Evolutionary conservation across 2,888 invertebrate genomes (phyloP), one percentile per base, ranked within the genome.

Genomic region (Agapetus fuscipes): DNA sequence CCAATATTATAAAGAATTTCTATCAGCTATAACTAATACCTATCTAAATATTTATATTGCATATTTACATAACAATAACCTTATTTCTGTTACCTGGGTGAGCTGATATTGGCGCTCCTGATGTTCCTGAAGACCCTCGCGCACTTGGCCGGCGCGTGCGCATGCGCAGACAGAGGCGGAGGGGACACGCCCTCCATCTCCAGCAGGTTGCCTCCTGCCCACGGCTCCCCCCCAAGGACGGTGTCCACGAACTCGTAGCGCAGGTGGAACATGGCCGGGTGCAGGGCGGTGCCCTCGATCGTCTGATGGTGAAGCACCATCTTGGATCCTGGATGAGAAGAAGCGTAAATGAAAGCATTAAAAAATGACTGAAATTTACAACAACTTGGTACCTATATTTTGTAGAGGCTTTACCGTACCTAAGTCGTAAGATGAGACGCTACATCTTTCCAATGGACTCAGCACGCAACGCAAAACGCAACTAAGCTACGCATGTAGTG

Each of bases 231-330:
- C 17, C 80, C 82, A 45, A 85, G 71, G 27, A 81, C 69, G 2
- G 87, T 87, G 56, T 88, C 86, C 14, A 88, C 76, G 56, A 88
- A 88, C 60, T 88, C 88, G 58, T 87, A 88, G 52, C 83, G 81
- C 32, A 82, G 57, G 36, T 76, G 66, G 56, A 84, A 84, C 6
- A 74, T 71, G 2, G 82, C 77, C 3, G 84, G 87, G 53, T 86
- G 85, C 10, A 88, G 72, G 2, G 86, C 86, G 2, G 87, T 88
- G 24, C 88, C 84, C 34, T 76, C 74, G 60, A 77, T 62, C 43
- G 76, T 64, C 64, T 73, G 61, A 60, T 78, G 76, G 54, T 69
- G 64, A 11, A 71, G 50, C 4, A 64, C 56, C 40, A 71, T 54
- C 39, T 55, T 58, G n/a, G 59, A 55, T 16, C 73, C 74, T 53